Evolutionary conservation across 2,797 vertebrate genomes (phyloP).

Genomic region (Neopelma chrysocephalum): DNA sequence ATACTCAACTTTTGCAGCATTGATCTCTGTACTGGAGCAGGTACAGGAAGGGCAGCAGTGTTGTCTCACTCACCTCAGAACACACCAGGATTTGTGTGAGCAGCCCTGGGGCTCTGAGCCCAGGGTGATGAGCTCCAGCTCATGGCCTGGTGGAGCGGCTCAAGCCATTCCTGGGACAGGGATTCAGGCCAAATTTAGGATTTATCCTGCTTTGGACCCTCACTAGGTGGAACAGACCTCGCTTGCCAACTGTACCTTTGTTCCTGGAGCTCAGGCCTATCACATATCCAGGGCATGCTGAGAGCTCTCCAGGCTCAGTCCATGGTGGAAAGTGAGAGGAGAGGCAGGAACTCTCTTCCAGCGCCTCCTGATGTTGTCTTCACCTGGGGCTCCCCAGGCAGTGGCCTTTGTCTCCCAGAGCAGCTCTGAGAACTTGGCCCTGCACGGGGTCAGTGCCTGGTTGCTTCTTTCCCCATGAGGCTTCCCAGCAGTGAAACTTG

Average conservation of each 20-base stretch:
- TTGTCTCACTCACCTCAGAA: background rate
- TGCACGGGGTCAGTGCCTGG: rapidly evolving
- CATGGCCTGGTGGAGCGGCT: background rate
- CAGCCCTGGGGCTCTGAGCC: background rate
- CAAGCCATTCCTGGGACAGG: rapidly evolving
- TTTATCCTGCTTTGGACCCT: background rate
- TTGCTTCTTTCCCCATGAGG: background rate
- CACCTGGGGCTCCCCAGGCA: background rate
- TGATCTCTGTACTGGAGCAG: background rate
- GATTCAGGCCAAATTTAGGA: background rate
- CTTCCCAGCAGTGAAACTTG: background rate
- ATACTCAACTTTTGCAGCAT: background rate
- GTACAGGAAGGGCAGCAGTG: background rate
- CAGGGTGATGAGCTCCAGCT: background rate
- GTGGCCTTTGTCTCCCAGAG: background rate
- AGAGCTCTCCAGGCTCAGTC: background rate
- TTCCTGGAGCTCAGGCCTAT: background rate
- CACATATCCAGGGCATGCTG: rapidly evolving
- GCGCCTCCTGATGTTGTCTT: background rate
- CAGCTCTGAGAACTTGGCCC: background rate
- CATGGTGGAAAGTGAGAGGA: background rate
- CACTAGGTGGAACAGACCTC: background rate
- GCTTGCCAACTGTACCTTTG: background rate
- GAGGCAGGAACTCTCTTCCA: background rate
- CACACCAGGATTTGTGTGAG: background rate